These are phyloP conservation scores for Karalla daura DNA, from an alignment of 2,797 vertebrate genomes.

Conservation along the genomic window DNA sequence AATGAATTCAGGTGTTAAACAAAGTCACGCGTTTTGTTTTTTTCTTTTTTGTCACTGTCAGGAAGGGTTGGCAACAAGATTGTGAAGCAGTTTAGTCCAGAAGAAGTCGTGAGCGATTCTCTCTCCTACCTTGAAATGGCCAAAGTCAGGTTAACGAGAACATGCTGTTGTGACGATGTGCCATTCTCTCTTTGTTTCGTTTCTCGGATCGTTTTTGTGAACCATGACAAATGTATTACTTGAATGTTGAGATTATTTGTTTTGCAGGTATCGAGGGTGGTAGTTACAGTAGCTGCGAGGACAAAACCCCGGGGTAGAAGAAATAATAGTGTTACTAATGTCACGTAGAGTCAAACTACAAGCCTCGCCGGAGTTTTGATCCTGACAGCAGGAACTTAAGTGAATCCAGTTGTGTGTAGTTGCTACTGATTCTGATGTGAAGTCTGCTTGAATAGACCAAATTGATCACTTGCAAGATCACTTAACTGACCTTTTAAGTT, in stretches of 20 bases:
- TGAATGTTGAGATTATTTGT: conserved; percentile 80
- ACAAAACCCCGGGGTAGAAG: conserved; percentile 71
- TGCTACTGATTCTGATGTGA: conserved; percentile 83
- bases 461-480: conserved; percentile 97
- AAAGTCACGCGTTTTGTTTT: no score
- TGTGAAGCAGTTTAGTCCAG: conserved; percentile 55
- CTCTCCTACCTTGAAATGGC: conserved; percentile 63
- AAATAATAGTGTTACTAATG: conserved; percentile 64
- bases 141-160: conserved; percentile 70
- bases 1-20: conserved; percentile 79
- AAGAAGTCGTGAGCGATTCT: conserved; percentile 46
- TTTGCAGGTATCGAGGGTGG: conserved; percentile 64
- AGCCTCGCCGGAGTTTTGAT: conserved; percentile 66
- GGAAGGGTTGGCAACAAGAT: conserved; percentile 58
- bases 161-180: conserved; percentile 69
- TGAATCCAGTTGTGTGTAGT: conserved; percentile 64
- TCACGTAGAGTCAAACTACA: conserved; percentile 59
- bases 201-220: conserved; percentile 60
- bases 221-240: conserved; percentile 81
- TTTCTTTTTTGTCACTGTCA: conserved; percentile 36
- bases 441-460: conserved; percentile 82
- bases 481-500: conserved; percentile 75
- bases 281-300: conserved; percentile 57
- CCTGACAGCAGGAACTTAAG: conserved; percentile 50
- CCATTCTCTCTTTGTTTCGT: conserved; percentile 69